Conservation (phyloP, 2,888 invertebrate species). For the Coenonympha arcania region DNA sequence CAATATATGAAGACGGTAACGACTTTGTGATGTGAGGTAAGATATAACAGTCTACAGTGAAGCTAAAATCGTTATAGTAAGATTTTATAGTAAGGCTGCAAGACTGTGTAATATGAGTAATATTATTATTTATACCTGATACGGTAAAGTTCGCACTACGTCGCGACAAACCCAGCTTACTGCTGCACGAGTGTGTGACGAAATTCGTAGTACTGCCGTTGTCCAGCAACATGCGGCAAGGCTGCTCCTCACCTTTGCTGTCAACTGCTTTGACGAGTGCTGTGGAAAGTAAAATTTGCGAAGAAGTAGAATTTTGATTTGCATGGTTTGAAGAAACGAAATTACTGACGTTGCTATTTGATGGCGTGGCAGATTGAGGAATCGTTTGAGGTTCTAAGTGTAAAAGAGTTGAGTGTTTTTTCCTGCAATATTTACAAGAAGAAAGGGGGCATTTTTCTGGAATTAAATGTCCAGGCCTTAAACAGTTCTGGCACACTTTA, state of each 20-base stretch:
- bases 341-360: too few species aligned
- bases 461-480: background rate
- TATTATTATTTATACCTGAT: background rate
- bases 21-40: background rate
- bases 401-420: background rate
- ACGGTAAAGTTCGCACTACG: background rate
- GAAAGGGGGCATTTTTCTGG: background rate
- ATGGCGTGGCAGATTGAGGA: background rate
- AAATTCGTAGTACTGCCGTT: background rate
- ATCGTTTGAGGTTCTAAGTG: background rate
- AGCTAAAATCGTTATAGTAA: background rate
- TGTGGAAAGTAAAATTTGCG: background rate
- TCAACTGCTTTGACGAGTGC: background rate
- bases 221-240: background rate
- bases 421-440: background rate
- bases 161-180: background rate
- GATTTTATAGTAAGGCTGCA: background rate
- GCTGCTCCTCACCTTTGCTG: background rate
- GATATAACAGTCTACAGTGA: background rate
- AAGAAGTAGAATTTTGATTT: background rate
- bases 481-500: background rate
- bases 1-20: background rate
- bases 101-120: background rate
- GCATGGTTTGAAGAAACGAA: too few species aligned
- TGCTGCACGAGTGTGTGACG: background rate